Conservation (phyloP, 2,113 vertebrate genomes). For the Syrrhaptes paradoxus region DNA sequence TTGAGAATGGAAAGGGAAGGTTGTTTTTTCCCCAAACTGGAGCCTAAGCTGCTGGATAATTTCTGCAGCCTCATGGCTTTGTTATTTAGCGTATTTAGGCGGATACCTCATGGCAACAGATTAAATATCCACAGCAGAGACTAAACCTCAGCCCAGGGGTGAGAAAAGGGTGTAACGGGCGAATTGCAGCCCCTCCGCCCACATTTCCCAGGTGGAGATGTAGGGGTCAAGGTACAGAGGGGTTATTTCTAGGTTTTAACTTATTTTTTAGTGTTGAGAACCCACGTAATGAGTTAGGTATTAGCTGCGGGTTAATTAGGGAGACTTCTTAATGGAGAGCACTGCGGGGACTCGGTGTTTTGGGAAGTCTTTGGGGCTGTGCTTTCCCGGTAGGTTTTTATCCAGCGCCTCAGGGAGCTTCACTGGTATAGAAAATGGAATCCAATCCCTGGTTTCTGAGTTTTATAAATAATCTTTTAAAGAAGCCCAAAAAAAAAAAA, state of each 20-base stretch:
- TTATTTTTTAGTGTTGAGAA: background rate
- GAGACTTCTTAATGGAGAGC: background rate
- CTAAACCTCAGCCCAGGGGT: background rate
- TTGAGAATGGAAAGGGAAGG: background rate
- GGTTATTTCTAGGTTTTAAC: background rate
- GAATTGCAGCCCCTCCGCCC: background rate
- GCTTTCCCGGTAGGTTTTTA: background rate
- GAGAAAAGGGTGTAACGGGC: background rate
- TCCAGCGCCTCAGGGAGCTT: rapidly evolving
- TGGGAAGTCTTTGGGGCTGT: background rate
- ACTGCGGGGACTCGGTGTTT: background rate
- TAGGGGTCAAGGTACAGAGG: rapidly evolving
- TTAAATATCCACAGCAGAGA: background rate
- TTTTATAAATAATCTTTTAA: background rate
- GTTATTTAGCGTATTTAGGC: background rate
- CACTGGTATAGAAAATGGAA: background rate
- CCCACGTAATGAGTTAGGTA: background rate
- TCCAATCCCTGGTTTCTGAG: background rate
- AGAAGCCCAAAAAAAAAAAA: background rate
- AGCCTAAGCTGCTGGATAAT: background rate
- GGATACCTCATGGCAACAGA: no score
- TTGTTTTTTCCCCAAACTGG: background rate
- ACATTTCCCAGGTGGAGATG: rapidly evolving
- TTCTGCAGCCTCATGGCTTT: background rate
- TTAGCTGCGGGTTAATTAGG: background rate